A percentile compares a stretch with the other conserved stretches of the same genome.
These are phyloP conservation scores for Drosophila setifemur DNA, from an alignment of 1,140 invertebrate species.

Conservation along the genomic window DNA sequence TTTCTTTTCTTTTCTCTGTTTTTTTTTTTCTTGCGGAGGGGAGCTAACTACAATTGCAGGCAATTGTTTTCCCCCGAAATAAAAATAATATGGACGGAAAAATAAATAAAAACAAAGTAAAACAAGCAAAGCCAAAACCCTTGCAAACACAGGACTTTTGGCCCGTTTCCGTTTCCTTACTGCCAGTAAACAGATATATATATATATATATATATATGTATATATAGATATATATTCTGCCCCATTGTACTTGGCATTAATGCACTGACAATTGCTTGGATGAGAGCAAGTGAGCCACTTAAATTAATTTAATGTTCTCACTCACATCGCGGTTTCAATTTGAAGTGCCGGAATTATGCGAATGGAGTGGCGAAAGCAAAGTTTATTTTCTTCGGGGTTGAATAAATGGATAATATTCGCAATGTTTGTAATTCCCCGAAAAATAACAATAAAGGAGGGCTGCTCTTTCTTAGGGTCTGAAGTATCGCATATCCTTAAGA, in stretches of 20 bases:
- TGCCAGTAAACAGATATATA: neutral
- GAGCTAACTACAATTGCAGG: slow-evolving; percentile 49
- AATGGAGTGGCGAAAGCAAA: slow-evolving; percentile 2
- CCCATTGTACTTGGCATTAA: slow-evolving; percentile 51
- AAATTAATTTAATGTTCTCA: slow-evolving; percentile 62
- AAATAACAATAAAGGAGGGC: no score
- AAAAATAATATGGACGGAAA: neutral
- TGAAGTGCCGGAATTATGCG: slow-evolving; percentile 25
- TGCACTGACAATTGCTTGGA: slow-evolving; percentile 68
- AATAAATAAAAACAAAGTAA: neutral
- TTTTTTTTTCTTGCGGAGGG: neutral
- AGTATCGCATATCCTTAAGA: no score
- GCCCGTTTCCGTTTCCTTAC: slow-evolving; percentile 40
- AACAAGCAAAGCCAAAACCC: neutral
- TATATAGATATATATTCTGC: neutral
- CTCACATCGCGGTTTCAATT: slow-evolving; percentile 16
- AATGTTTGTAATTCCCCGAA: no score
- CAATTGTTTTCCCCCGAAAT: slow-evolving; percentile 29
- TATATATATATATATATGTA: neutral
- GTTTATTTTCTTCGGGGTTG: no score
- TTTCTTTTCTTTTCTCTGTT: slow-evolving; percentile 17
- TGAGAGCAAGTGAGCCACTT: slow-evolving; percentile 60
- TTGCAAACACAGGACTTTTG: slow-evolving; percentile 22
- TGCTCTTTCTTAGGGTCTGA: no score
- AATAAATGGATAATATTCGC: no score